phyloP scores from a whole-genome alignment of 2,797 vertebrate species.

The Melanogrammus aeglefinus region DNA sequence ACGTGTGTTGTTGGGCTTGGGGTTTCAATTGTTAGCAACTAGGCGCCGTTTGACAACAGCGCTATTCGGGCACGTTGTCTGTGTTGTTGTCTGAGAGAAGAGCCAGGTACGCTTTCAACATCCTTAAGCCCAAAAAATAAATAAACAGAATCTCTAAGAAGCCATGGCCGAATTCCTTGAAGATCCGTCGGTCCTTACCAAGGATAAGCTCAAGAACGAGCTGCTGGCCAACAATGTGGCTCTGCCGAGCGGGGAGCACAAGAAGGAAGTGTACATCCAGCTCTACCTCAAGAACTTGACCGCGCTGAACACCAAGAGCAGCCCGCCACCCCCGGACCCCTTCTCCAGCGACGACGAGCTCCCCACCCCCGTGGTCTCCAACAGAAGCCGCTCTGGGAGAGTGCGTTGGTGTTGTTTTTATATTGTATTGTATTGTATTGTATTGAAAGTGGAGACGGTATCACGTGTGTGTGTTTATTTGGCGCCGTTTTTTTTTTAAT shows the following conservation, averaged over 20 bases:
- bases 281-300: constrained; percentile 89
- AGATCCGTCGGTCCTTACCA: constrained; percentile 89
- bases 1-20: constrained; percentile 42
- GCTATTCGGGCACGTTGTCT: constrained; percentile 56
- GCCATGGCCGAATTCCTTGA: constrained; percentile 86
- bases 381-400: constrained; percentile 77
- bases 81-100: constrained; percentile 44
- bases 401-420: constrained; percentile 62
- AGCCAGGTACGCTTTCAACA: constrained; percentile 17
- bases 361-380: constrained; percentile 77
- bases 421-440: neutral
- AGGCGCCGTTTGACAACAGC: constrained; percentile 68
- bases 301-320: constrained; percentile 75
- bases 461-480: neutral
- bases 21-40: constrained; percentile 38
- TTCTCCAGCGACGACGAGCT: constrained; percentile 93
- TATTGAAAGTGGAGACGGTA: neutral
- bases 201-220: constrained; percentile 93
- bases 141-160: neutral
- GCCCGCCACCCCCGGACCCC: constrained; percentile 69
- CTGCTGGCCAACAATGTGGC: constrained; percentile 87
- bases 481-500: neutral
- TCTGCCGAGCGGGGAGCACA: constrained; percentile 88
- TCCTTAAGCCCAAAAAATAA: constrained; percentile 14
- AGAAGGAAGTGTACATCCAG: constrained; percentile 93